Evolutionary conservation across 2,888 invertebrate species (phyloP).

Genomic region (Dynastes maya): DNA sequence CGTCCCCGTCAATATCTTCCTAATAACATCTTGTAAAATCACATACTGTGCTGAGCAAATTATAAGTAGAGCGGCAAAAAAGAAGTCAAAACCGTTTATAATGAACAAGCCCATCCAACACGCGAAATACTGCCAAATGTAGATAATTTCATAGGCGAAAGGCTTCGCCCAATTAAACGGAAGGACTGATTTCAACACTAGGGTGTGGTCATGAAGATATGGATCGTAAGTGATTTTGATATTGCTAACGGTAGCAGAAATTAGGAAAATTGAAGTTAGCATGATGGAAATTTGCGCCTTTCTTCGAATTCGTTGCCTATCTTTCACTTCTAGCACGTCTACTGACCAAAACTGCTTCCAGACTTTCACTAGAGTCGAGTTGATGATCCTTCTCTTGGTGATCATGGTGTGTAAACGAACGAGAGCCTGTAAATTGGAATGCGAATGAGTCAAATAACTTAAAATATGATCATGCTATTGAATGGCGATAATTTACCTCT

Average conservation of each 20-base stretch:
- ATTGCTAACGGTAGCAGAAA: conserved; percentile 18
- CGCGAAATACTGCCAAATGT: conserved; percentile 51
- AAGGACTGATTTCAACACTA: conserved; percentile 52
- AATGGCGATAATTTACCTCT: conserved; percentile 10
- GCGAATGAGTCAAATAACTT: neutral
- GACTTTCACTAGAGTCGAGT: conserved; percentile 38
- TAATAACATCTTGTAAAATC: conserved; percentile 55
- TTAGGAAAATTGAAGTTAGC: neutral
- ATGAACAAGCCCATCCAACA: conserved; percentile 49
- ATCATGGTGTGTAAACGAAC: conserved; percentile 39
- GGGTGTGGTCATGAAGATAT: conserved; percentile 19
- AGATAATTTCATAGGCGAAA: conserved; percentile 54
- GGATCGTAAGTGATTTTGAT: conserved; percentile 33
- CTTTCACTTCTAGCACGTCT: neutral
- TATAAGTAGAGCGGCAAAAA: conserved; percentile 45
- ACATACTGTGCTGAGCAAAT: conserved; percentile 45
- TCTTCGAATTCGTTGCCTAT: neutral
- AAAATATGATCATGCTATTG: neutral
- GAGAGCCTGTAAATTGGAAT: conserved; percentile 20
- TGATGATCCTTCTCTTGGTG: conserved; percentile 31
- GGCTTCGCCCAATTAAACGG: conserved; percentile 52
- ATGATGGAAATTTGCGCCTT: neutral
- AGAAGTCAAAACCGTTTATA: conserved; percentile 48
- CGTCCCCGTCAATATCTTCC: conserved; percentile 30
- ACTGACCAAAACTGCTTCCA: conserved; percentile 50